Evolutionary conservation across 2,888 invertebrate species (phyloP).

Genomic region (Cacoxenus indagator): DNA sequence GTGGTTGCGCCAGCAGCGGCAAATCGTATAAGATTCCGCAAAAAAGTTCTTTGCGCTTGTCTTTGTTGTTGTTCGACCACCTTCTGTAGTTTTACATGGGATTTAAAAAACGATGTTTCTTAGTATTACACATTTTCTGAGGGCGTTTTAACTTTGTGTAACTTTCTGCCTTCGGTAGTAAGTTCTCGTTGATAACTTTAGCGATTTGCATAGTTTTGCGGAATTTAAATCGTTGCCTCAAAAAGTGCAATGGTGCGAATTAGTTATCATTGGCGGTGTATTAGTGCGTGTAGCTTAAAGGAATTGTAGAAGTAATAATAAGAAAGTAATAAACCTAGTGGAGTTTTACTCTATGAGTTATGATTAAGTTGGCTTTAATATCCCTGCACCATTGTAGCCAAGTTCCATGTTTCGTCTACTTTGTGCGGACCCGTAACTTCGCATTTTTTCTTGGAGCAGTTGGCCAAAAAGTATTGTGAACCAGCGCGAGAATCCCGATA

Average conservation of each 20-base stretch:
- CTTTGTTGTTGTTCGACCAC: background rate
- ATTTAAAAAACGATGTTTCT: too few relatives aligned
- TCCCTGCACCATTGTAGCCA: slow-evolving; percentile 78
- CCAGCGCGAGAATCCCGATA: slow-evolving; percentile 91
- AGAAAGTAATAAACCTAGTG: slow-evolving; percentile 32
- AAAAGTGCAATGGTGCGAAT: background rate
- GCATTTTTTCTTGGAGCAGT: slow-evolving; percentile 77
- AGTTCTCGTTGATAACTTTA: background rate
- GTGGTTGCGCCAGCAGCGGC: background rate
- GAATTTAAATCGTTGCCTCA: background rate
- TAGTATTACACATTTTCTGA: too few relatives aligned
- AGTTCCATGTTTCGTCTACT: slow-evolving; percentile 82
- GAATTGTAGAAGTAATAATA: slow-evolving; percentile 29
- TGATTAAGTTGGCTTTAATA: slow-evolving; percentile 54
- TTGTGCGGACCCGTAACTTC: slow-evolving; percentile 79
- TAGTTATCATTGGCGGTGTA: background rate
- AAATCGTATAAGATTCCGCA: background rate
- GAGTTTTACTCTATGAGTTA: too few relatives aligned
- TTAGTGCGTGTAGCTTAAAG: slow-evolving; percentile 25
- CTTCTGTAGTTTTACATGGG: too few relatives aligned
- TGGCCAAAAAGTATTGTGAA: slow-evolving; percentile 78
- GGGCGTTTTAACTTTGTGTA: background rate
- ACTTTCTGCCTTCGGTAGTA: background rate
- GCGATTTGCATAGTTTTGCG: slow-evolving; percentile 1
- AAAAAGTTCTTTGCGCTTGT: background rate